Conservation (phyloP, 2,888 invertebrate genomes). For the Biston stratarius region DNA sequence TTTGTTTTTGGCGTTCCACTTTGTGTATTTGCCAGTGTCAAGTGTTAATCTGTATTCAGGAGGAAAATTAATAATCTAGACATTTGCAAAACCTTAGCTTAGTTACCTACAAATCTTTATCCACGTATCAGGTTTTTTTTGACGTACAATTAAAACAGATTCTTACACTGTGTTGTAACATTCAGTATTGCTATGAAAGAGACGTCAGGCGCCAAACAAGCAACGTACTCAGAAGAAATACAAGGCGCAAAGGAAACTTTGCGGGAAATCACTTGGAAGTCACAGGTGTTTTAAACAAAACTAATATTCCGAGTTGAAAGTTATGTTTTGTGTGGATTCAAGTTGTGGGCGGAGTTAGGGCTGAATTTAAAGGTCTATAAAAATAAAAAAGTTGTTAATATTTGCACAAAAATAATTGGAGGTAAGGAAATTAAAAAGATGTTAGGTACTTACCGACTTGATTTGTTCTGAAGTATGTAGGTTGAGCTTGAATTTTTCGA, state of each 20-base stretch:
- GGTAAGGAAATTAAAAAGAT: too few relatives aligned
- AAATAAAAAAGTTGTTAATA: background rate
- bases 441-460: too few relatives aligned
- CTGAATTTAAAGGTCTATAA: background rate
- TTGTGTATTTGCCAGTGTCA: too few relatives aligned
- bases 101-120: too few relatives aligned
- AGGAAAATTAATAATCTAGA: too few relatives aligned
- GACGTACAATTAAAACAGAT: too few relatives aligned
- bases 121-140: too few relatives aligned
- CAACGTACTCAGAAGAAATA: conserved; percentile 14
- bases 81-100: too few relatives aligned
- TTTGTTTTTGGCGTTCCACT: background rate
- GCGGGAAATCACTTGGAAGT: conserved; percentile 30
- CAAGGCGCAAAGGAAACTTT: conserved; percentile 23
- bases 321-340: conserved; percentile 27
- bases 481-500: too few relatives aligned
- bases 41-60: too few relatives aligned
- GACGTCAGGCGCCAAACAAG: conserved; percentile 13
- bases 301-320: conserved; percentile 34
- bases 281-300: conserved; percentile 41
- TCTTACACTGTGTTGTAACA: background rate
- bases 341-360: conserved; percentile 2
- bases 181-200: conserved; percentile 3
- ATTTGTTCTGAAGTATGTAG: too few relatives aligned
- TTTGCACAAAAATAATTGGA: too few relatives aligned